Percentiles rank a stretch among this genome's conserved stretches.
phyloP scores from a whole-genome alignment of 2,888 invertebrate species.

The Synanthedon tipuliformis region DNA sequence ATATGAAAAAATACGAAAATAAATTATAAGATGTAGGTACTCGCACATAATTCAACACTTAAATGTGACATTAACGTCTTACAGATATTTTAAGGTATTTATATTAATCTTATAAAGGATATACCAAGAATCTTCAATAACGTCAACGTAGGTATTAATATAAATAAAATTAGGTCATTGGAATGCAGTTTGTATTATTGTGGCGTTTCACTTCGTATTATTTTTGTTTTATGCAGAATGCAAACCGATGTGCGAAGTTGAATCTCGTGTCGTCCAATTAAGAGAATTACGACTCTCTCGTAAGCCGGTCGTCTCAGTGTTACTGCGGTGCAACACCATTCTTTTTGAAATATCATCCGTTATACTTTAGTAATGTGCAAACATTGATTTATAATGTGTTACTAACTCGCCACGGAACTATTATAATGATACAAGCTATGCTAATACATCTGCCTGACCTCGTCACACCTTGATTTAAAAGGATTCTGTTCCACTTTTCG shows the following conservation, averaged over 20 bases:
- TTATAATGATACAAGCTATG: constrained; percentile 44
- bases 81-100: no score
- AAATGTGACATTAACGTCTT: no score
- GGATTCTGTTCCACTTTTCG: constrained; percentile 54
- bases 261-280: constrained; percentile 35
- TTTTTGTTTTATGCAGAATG: constrained; percentile 53
- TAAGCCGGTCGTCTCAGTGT: constrained; percentile 43
- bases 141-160: not conserved
- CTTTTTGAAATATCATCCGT: constrained; percentile 9
- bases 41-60: no score
- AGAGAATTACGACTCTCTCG: constrained; percentile 45
- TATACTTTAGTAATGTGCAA: constrained; percentile 6
- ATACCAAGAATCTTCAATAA: not conserved
- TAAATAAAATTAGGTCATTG: constrained; percentile 20
- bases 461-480: constrained; percentile 45
- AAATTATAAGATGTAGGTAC: no score
- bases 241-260: constrained; percentile 41
- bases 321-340: not conserved
- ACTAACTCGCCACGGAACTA: constrained; percentile 24
- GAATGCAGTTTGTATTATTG: constrained; percentile 31
- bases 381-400: constrained; percentile 22
- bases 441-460: constrained; percentile 49
- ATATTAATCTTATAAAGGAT: no score
- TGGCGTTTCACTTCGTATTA: constrained; percentile 35
- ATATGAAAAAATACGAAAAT: no score